Base-by-base conservation (phyloP, 2,888 invertebrate species). In the Cosmopolites sordidus region DNA sequence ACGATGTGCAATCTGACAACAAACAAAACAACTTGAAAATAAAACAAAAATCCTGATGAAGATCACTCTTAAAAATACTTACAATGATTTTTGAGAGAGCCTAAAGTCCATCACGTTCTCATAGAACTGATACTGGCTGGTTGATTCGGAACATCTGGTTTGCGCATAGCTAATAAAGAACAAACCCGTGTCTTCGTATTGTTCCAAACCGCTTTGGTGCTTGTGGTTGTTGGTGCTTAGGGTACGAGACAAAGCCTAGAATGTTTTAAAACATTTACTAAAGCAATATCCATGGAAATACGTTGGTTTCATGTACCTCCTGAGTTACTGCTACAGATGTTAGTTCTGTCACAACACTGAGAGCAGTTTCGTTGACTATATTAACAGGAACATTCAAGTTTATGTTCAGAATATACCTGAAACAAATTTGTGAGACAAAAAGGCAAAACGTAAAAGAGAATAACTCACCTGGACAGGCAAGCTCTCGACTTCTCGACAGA, bases 91-190 rank as follows among this genome's bases (percentile, higher is more conserved):
- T 55, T 73, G 72, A 43, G 72, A 68, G 33, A 76, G 62, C 53
- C 68, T 64, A 55, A 71, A 70, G 58, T 73, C 66, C n/a, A 71
- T 65, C 17, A 70, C 66, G 48, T 68, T 69, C 45, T 76, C 73
- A 54, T 73, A 64, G 30, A 75, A 66, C 56, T 74, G 69, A 57
- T 72, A 69, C 52, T 73, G 71, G 18, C 58, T 59, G 2, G 71
- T 70, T 14, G 67, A 66, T 22, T 65, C 65, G 41, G 73, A 73
- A 69, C 73, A 76, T 56, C 68, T 71, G 44, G 71, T 72, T 73
- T 72, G 82, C 9, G 79, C 76, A 62, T 77, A 80, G 1, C 78
- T 66, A 9, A 82, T 62, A 64, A 79, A 82, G 67, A 80, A 82
- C 51, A 80, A 68, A 42, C 77, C 75, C 18, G 76, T 72, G 48